Evolutionary conservation across 2,888 invertebrate genomes (phyloP).

Genomic region (Temnothorax ravouxi): DNA sequence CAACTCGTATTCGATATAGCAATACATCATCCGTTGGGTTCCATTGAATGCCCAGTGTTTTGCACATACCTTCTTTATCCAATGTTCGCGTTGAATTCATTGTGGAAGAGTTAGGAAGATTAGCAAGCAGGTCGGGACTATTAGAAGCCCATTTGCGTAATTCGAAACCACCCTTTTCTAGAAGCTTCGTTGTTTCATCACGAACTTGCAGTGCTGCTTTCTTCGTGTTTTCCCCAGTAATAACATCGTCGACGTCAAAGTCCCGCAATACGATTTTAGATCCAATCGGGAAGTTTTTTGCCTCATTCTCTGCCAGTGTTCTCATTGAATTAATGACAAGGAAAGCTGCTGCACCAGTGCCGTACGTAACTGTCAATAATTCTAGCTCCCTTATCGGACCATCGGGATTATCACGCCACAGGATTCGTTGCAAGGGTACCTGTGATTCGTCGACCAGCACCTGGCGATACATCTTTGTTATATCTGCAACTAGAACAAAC

Average conservation of each 20-base stretch:
- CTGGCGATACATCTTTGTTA: not conserved
- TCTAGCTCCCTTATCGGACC: not conserved
- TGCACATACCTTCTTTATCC: too few relatives aligned
- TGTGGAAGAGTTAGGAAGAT: not conserved
- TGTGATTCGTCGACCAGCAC: not conserved
- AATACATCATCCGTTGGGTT: not conserved
- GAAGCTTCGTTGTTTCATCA: not conserved
- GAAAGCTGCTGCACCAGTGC: not conserved
- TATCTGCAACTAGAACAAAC: not conserved
- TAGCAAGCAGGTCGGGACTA: fast-evolving
- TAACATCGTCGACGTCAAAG: not conserved
- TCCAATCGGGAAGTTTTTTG: not conserved
- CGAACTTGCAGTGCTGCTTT: not conserved
- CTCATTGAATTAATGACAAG: not conserved
- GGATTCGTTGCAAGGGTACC: not conserved
- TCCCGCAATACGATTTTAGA: not conserved
- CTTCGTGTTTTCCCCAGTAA: not conserved
- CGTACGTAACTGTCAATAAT: not conserved
- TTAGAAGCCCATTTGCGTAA: not conserved
- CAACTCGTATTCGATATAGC: too few relatives aligned
- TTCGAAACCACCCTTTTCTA: not conserved
- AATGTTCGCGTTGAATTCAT: not conserved
- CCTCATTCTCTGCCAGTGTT: not conserved
- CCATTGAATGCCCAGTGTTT: not conserved
- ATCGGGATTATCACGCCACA: not conserved